A percentile compares a stretch with the other conserved stretches of the same genome.
Evolutionary conservation across 2,797 vertebrate species (phyloP).

Genomic region (Esox lucius): DNA sequence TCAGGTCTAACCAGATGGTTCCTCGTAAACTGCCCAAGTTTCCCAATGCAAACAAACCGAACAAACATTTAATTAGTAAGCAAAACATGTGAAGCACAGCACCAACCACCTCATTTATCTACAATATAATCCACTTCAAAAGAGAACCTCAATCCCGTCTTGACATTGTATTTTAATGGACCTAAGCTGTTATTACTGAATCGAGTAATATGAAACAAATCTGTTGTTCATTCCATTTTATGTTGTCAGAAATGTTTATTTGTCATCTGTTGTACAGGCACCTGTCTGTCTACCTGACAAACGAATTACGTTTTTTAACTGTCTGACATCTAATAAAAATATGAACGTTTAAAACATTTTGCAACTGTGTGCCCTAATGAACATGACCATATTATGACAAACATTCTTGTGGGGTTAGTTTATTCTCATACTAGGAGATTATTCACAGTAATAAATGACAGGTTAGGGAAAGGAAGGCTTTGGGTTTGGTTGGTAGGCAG

Average conservation of each 20-base stretch:
- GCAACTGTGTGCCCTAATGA: slow-evolving; percentile 12
- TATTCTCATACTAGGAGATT: slow-evolving; percentile 19
- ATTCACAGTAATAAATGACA: slow-evolving; percentile 36
- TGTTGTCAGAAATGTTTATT: slow-evolving; percentile 50
- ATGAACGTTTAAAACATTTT: slow-evolving; percentile 21
- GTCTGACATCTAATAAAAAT: not conserved
- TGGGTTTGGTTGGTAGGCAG: slow-evolving; percentile 17
- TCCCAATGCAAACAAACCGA: slow-evolving; percentile 66
- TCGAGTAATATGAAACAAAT: slow-evolving; percentile 55
- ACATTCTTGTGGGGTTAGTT: slow-evolving; percentile 4
- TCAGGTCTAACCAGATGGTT: slow-evolving; percentile 72
- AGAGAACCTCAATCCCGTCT: slow-evolving; percentile 35
- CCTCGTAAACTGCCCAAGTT: slow-evolving; percentile 72
- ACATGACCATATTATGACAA: slow-evolving; percentile 19
- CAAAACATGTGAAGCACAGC: slow-evolving; percentile 46
- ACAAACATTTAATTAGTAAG: slow-evolving; percentile 44
- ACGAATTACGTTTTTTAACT: slow-evolving; percentile 21
- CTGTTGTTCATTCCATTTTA: slow-evolving; percentile 50
- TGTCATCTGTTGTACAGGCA: slow-evolving; percentile 33
- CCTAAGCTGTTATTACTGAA: slow-evolving; percentile 7
- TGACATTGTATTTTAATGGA: slow-evolving; percentile 47
- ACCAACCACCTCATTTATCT: slow-evolving; percentile 35
- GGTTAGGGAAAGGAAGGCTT: slow-evolving; percentile 12
- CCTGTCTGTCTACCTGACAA: slow-evolving; percentile 30
- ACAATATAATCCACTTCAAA: slow-evolving; percentile 43